Conservation (phyloP, 2,888 invertebrate species). For the Drosophila robusta region DNA sequence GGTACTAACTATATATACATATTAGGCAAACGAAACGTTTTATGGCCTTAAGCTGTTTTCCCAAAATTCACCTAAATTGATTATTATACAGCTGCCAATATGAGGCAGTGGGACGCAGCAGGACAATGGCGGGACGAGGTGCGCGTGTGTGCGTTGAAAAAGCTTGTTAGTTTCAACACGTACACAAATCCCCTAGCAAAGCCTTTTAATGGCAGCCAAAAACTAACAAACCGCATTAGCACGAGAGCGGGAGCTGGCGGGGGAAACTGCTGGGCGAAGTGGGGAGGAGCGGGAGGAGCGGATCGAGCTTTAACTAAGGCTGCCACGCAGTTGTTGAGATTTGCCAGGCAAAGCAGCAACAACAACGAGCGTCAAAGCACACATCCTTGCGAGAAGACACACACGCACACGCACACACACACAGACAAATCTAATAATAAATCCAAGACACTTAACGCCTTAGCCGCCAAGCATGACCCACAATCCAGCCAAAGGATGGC, state of each 20-base stretch:
- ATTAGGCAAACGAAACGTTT: conserved; percentile 55
- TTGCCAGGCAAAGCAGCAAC: conserved; percentile 45
- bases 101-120: conserved; percentile 18
- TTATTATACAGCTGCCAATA: conserved; percentile 65
- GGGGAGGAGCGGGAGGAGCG: conserved; percentile 17
- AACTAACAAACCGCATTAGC: conserved; percentile 81
- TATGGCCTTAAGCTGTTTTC: conserved; percentile 77
- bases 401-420: conserved; percentile 25
- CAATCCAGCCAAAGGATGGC: conserved; percentile 51
- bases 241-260: conserved; percentile 8
- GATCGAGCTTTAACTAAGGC: conserved; percentile 61
- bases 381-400: conserved; percentile 47
- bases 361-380: conserved; percentile 59
- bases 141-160: conserved; percentile 32
- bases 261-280: not conserved
- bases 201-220: conserved; percentile 80
- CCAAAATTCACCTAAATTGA: conserved; percentile 76
- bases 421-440: conserved; percentile 79
- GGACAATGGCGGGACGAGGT: conserved; percentile 12
- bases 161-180: conserved; percentile 81
- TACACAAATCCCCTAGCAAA: conserved; percentile 80
- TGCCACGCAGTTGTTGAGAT: conserved; percentile 71
- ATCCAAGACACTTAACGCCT: conserved; percentile 80
- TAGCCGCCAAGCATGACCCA: conserved; percentile 77
- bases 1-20: conserved; percentile 2